Evolutionary conservation across 2,888 invertebrate genomes (phyloP), one percentile per base, ranked within the genome.

Genomic region (Macaria liturata): DNA sequence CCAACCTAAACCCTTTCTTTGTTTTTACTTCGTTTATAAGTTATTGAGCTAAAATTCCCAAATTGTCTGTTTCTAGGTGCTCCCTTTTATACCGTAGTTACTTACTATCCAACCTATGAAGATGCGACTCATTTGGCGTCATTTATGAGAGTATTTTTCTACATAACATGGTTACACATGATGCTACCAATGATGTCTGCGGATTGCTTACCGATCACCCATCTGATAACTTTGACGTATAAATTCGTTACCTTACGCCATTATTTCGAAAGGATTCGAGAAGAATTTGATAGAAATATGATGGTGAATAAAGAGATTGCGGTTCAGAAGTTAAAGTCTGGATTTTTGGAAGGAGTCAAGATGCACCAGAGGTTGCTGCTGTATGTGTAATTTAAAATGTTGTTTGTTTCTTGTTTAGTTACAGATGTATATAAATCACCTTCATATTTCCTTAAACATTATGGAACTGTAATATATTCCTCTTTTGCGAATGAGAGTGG

Each of bases 181-280:
- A 90, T 89, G 90, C 69, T 88, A 3, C 88, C 88, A 0, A 89
- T 90, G 89, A 86, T 90, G 82, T 81, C 86, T 1, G 82, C 85
- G 0, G 90, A 90, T 69, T 87, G 88, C 59, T 75, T 88, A 83
- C 87, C 89, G 0, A 89, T 89, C 57, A 75, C 81, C 4, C 87
- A 89, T 64, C 78, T 90, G 34, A 84, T 89, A 32, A 70, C 71
- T 4, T 74, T 88, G 70, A 70, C 84, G 1, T 81, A 76, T 53
- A 89, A 90, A 67, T 90, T 89, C 67, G 70, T 82, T n/a, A 86
- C 86, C 3, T 67, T 90, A 2, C 74, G 86, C 44, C 74, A 76
- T 50, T 81, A 88, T 63, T 88, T 75, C 48, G 78, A 84, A 53
- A 73, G 60, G 43, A 84, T 87, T 50, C 70, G 82, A 44, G 63